phyloP scores from a whole-genome alignment of 2,888 invertebrate genomes.

The Druceiella hillmani region DNA sequence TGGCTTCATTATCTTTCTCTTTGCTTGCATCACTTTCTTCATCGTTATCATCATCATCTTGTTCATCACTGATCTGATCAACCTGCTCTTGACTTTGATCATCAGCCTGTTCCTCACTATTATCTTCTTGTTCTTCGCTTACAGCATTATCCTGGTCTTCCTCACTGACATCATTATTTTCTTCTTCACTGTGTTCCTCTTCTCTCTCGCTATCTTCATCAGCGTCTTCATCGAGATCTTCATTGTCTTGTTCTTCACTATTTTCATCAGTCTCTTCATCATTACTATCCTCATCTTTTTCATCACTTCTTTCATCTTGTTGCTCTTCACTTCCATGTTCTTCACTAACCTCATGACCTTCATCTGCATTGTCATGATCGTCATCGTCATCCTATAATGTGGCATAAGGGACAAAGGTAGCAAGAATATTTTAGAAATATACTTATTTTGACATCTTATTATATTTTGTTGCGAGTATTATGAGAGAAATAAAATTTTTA shows the following conservation, averaged over 20 bases:
- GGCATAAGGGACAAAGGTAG: too few relatives aligned
- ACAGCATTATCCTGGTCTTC: conserved; percentile 29
- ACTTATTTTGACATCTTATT: too few relatives aligned
- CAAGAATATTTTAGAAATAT: too few relatives aligned
- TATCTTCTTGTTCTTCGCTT: conserved; percentile 32
- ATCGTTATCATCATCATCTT: conserved; percentile 29
- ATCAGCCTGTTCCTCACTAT: conserved; percentile 31
- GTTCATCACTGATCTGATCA: conserved; percentile 33
- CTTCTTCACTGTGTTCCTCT: conserved; percentile 27
- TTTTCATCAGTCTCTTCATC: conserved; percentile 29
- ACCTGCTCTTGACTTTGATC: conserved; percentile 31
- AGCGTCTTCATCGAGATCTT: conserved; percentile 28
- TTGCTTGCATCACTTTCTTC: conserved; percentile 29
- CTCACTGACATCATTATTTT: conserved; percentile 29
- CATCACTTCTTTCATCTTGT: conserved; percentile 28
- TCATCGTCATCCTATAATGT: conserved; percentile 29
- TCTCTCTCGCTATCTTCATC: conserved; percentile 32
- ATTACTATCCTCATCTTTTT: conserved; percentile 32
- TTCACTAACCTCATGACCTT: conserved; percentile 28
- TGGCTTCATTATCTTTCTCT: conserved; percentile 33
- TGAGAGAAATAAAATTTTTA: too few relatives aligned
- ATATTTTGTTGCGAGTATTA: too few relatives aligned
- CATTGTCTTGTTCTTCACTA: conserved; percentile 29
- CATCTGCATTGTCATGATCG: conserved; percentile 33
- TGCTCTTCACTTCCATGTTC: conserved; percentile 25